Conservation (phyloP, 1,140 invertebrate genomes). For the Sycobia sp. region DNA sequence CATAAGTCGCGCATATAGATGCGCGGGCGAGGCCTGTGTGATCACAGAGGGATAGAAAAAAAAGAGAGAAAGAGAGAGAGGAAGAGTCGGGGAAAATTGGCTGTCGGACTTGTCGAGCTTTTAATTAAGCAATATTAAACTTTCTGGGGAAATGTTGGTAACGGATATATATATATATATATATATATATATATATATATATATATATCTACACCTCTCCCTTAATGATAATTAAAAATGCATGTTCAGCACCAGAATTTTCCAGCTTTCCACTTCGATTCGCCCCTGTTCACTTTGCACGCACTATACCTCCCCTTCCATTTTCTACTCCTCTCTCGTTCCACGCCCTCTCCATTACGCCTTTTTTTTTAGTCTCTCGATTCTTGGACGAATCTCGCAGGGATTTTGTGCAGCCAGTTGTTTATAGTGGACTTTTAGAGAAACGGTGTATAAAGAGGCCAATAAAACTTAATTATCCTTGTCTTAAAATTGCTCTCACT, state of each 20-base stretch:
- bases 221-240: constrained; percentile 37
- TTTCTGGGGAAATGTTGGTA: constrained; percentile 21
- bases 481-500: not conserved
- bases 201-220: constrained; percentile 24
- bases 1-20: constrained; percentile 34
- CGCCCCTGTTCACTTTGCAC: constrained; percentile 14
- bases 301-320: not conserved
- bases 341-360: constrained; percentile 28
- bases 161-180: constrained; percentile 3
- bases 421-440: constrained; percentile 7
- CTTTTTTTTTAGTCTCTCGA: no score
- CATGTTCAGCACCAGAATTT: constrained; percentile 2
- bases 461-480: constrained; percentile 15
- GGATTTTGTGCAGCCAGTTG: not conserved
- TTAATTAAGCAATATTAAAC: constrained; percentile 37
- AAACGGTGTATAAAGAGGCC: not conserved
- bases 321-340: constrained; percentile 20
- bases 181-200: no score
- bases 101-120: constrained; percentile 5
- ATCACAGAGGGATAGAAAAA: not conserved
- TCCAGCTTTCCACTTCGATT: constrained; percentile 20
- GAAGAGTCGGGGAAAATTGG: constrained; percentile 4
- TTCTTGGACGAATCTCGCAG: constrained; percentile 7
- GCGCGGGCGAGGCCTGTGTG: not conserved
- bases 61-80: not conserved